Evolutionary conservation across 2,797 vertebrate species (phyloP).

Genomic region (Setipinna tenuifilis): DNA sequence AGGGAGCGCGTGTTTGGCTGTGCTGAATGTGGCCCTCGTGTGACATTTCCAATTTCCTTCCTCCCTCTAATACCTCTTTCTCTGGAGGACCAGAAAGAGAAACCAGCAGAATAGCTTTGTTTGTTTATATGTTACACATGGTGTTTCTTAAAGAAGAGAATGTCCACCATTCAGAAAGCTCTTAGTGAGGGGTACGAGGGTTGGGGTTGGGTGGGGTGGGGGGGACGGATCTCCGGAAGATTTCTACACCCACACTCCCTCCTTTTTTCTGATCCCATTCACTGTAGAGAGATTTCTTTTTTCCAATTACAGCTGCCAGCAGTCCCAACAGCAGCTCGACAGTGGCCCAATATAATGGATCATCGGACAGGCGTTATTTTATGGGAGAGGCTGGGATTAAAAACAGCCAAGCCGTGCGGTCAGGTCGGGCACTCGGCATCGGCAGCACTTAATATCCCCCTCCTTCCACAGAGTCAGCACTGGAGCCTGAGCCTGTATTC

Average conservation of each 20-base stretch:
- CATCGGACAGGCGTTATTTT: constrained; percentile 15
- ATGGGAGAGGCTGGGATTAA: not conserved
- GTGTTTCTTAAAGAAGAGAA: not conserved
- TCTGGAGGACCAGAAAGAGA: not conserved
- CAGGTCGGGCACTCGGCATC: not conserved
- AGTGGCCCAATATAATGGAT: constrained; percentile 10
- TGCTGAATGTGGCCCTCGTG: not conserved
- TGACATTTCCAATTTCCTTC: not conserved
- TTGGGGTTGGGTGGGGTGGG: too few relatives aligned
- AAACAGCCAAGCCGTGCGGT: not conserved
- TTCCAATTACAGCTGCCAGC: not conserved
- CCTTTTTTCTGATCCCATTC: not conserved
- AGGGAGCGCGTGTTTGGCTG: not conserved
- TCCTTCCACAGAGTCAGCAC: constrained; percentile 3
- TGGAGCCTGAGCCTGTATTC: not conserved
- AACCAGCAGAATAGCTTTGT: not conserved
- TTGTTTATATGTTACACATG: not conserved
- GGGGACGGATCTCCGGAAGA: not conserved
- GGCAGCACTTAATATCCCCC: not conserved
- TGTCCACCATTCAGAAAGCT: not conserved
- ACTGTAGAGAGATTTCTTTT: not conserved
- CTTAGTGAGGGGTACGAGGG: not conserved
- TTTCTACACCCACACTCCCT: not conserved
- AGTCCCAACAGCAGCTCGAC: constrained; percentile 2
- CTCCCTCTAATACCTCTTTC: not conserved